These are phyloP conservation scores for Tragelaphus scriptus DNA, from an alignment of 2,113 vertebrate genomes.

Conservation along the genomic window DNA sequence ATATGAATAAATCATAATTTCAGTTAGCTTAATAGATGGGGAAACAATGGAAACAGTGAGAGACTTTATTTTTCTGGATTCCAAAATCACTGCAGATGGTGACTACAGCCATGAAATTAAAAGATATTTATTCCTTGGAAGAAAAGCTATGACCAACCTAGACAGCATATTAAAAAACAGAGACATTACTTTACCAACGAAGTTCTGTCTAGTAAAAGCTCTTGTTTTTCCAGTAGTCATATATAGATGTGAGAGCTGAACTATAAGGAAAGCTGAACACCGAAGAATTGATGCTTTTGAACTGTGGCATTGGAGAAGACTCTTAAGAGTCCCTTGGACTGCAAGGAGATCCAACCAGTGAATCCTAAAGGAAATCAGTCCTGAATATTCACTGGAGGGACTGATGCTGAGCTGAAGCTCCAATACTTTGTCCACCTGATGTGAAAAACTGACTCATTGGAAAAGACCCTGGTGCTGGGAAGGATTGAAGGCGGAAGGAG, in stretches of 20 bases:
- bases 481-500: neutral
- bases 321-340: neutral
- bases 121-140: neutral
- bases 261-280: neutral
- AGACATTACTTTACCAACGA: neutral
- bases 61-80: neutral
- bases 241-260: neutral
- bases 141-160: neutral
- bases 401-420: neutral
- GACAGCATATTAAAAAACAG: neutral
- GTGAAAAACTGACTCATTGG: neutral
- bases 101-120: neutral
- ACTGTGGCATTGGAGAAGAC: neutral
- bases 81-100: neutral
- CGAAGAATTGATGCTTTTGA: neutral
- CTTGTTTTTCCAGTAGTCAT: neutral
- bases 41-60: neutral
- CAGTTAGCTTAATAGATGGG: neutral
- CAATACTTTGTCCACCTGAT: neutral
- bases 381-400: neutral
- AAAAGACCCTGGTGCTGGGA: neutral
- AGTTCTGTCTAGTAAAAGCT: neutral
- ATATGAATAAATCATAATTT: conserved; percentile 16
- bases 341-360: neutral
- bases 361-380: neutral